Conservation (phyloP, 2,113 vertebrate species). For the Vulpes lagopus region DNA sequence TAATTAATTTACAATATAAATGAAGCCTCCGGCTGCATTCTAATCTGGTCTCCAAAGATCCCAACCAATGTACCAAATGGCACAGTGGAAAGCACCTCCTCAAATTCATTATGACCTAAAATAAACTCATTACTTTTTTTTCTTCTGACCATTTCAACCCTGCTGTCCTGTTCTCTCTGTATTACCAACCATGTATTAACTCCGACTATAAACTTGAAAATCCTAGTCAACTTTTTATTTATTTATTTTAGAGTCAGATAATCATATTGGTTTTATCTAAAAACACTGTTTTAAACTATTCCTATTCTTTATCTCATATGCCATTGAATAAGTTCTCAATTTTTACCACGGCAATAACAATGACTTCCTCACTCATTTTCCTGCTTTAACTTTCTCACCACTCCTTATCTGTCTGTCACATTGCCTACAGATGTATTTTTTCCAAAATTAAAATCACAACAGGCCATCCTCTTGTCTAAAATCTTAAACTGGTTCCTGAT, state of each 20-base stretch:
- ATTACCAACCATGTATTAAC: not conserved
- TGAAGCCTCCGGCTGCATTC: not conserved
- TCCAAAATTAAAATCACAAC: not conserved
- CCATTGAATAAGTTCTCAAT: not conserved
- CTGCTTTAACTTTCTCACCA: not conserved
- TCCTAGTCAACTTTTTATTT: not conserved
- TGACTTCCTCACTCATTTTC: not conserved
- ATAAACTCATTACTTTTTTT: not conserved
- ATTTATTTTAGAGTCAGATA: not conserved
- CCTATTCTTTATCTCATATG: not conserved
- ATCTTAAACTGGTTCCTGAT: not conserved
- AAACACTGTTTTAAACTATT: not conserved
- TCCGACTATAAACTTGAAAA: not conserved
- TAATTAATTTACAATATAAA: slow-evolving; percentile 3
- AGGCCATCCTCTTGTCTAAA: not conserved
- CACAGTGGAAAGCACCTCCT: not conserved
- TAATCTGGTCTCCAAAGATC: not conserved
- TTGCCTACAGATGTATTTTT: not conserved
- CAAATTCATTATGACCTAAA: not conserved
- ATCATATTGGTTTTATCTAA: not conserved
- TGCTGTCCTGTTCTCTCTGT: not conserved
- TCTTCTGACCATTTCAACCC: not conserved
- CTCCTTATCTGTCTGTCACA: not conserved
- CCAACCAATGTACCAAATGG: not conserved
- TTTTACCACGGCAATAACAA: not conserved